Percentiles rank a stretch among this genome's conserved stretches.
Evolutionary conservation across 2,888 invertebrate species (phyloP).

Genomic region (Ectemnius continuus): DNA sequence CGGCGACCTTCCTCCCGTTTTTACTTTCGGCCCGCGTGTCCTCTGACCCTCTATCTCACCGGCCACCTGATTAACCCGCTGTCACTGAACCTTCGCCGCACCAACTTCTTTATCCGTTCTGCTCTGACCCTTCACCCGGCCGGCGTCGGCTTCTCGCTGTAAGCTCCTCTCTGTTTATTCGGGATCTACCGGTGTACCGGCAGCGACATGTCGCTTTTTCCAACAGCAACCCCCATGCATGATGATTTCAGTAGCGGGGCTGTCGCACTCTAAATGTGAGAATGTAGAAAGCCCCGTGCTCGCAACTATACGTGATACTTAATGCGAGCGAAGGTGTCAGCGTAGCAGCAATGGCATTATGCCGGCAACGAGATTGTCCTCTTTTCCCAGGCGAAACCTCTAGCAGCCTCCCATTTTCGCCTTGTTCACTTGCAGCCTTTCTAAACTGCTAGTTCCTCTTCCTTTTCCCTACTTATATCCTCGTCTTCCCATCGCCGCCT

Average conservation of each 20-base stretch:
- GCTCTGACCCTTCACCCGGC: not conserved
- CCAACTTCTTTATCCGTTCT: not conserved
- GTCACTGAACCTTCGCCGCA: not conserved
- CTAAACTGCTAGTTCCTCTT: not conserved
- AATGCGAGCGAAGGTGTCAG: constrained; percentile 19
- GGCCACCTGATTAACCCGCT: constrained; percentile 7
- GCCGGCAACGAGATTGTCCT: constrained; percentile 23
- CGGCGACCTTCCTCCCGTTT: constrained; percentile 2
- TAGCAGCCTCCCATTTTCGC: constrained; percentile 28
- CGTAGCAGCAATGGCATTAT: constrained; percentile 23
- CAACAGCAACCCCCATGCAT: not conserved
- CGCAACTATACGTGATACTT: constrained; percentile 26
- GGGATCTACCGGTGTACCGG: not conserved
- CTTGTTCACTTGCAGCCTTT: not conserved
- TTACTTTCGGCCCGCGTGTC: not conserved
- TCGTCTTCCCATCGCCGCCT: not conserved
- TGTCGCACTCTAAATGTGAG: not conserved
- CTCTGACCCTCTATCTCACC: not conserved
- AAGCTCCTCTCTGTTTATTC: not conserved
- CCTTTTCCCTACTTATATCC: constrained; percentile 1
- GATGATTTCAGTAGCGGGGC: not conserved
- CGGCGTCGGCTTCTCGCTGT: not conserved
- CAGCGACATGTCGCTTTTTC: not conserved
- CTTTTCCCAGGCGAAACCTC: constrained; percentile 16
- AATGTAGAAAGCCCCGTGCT: not conserved